Evolutionary conservation across 2,113 vertebrate genomes (phyloP), one percentile per base, ranked within the genome.

Genomic region (Trematomus loennbergii): DNA sequence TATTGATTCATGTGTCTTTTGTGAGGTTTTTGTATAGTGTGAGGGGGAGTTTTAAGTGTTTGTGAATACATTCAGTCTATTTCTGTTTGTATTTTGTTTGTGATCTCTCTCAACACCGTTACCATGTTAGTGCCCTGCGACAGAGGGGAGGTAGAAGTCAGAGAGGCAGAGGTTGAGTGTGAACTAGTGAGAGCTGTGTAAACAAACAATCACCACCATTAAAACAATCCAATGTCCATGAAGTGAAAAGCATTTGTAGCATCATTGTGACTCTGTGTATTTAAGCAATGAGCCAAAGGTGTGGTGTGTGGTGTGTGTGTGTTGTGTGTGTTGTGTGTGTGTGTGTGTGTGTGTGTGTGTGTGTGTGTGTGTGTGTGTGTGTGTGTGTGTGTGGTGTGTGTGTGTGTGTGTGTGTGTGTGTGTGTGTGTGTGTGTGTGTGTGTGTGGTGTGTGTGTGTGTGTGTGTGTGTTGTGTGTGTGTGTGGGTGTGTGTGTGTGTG

Each of bases 1-100:
- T 81, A 85, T 84, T 57, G 79, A 80, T 77, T 71, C 53, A 8
- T 67, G 50, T 40, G 50, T 60, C 66, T 81, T 81, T 82, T 46
- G 67, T 81, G 87, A 57, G 66, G 82, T 58, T 68, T 74, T 43
- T 62, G 22, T 46, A 61, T 17, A 43, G 20, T 63, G 12, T 58
- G 69, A 60, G 70, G 58, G 65, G 58, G 59, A 20, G 29, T 54
- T 79, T 75, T 20, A 50, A 5, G 9, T 74, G 58, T 61, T 12
- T 49, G 45, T n/a, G 22, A 36, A 62, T 69, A 53, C 13, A 68
- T 80, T n/a, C 18, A 65, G 6, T 53, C 54, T 88, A 36, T 82
- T 72, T 79, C 18, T 86, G 66, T 63, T 3, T 64, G 22, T 78
- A 71, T 85, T 59, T 63, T 29, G 29, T 29, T 29, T 29, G 29